These are phyloP conservation scores for Enteromius afrohamiltoni DNA, from an alignment of 2,797 vertebrate species.

Conservation along the genomic window DNA sequence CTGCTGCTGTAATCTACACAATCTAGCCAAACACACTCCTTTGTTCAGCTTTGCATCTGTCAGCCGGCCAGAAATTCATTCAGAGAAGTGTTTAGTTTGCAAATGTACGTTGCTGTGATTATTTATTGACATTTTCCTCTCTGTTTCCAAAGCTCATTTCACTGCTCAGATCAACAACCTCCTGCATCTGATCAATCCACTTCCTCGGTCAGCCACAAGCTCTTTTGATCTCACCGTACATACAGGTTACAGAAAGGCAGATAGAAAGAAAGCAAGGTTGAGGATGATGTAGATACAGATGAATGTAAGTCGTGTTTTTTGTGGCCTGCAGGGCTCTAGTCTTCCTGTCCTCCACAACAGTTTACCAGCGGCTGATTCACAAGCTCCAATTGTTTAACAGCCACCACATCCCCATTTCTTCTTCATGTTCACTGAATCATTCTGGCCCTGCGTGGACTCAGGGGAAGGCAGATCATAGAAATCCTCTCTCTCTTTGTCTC, in stretches of 20 bases:
- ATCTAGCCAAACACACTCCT: not conserved
- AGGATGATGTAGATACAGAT: not conserved
- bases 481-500: conserved; percentile 38
- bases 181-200: conserved; percentile 10
- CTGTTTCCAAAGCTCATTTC: conserved; percentile 31
- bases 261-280: not conserved
- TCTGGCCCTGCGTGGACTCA: conserved; percentile 16
- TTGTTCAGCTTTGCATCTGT: conserved; percentile 6
- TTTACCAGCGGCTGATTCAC: conserved; percentile 11
- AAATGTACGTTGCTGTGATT: conserved; percentile 36
- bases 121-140: conserved; percentile 28
- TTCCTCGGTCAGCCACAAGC: not conserved
- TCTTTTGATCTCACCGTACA: not conserved
- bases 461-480: conserved; percentile 29
- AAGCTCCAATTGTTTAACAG: conserved; percentile 15
- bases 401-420: conserved; percentile 7
- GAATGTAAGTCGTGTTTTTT: not conserved
- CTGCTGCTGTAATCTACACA: conserved; percentile 2
- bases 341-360: conserved; percentile 2
- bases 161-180: conserved; percentile 10
- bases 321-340: not conserved
- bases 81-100: conserved; percentile 31
- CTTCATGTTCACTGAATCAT: conserved; percentile 38
- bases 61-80: conserved; percentile 8
- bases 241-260: not conserved